Conservation (phyloP, 2,888 invertebrate species). For the Tetheella fluctuosa region DNA sequence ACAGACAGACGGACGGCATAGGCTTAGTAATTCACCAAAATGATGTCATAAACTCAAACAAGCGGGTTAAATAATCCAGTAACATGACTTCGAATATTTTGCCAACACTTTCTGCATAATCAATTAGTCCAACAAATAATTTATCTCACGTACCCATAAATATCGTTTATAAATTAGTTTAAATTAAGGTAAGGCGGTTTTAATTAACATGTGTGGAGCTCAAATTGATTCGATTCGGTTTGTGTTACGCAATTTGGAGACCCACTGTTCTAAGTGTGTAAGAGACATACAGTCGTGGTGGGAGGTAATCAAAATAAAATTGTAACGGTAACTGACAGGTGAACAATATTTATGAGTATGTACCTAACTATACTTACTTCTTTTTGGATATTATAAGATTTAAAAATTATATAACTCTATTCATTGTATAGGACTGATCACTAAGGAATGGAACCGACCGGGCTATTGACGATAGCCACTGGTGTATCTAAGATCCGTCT, state of each 20-base stretch:
- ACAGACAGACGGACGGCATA: too few species aligned
- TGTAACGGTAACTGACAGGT: neutral
- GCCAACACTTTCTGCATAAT: neutral
- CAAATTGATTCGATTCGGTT: slow-evolving; percentile 61
- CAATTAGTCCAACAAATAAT: slow-evolving; percentile 14
- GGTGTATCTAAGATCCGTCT: too few species aligned
- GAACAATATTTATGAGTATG: too few species aligned
- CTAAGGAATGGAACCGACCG: too few species aligned
- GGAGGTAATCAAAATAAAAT: slow-evolving; percentile 7
- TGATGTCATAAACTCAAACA: too few species aligned
- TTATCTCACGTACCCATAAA: slow-evolving; percentile 28
- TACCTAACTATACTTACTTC: too few species aligned
- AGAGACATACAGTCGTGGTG: slow-evolving; percentile 28
- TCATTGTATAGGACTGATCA: too few species aligned
- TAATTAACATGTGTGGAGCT: slow-evolving; percentile 58
- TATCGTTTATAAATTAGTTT: slow-evolving; percentile 53
- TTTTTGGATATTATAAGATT: too few species aligned
- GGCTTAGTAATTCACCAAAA: too few species aligned
- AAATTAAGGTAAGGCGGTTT: slow-evolving; percentile 38
- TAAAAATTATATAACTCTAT: too few species aligned
- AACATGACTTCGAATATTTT: neutral
- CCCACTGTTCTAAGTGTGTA: slow-evolving; percentile 39
- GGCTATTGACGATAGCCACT: too few species aligned
- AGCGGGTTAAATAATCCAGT: too few species aligned
- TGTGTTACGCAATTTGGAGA: slow-evolving; percentile 54